Evolutionary conservation across 2,113 vertebrate species (phyloP).

Genomic region (Saguinus midas): DNA sequence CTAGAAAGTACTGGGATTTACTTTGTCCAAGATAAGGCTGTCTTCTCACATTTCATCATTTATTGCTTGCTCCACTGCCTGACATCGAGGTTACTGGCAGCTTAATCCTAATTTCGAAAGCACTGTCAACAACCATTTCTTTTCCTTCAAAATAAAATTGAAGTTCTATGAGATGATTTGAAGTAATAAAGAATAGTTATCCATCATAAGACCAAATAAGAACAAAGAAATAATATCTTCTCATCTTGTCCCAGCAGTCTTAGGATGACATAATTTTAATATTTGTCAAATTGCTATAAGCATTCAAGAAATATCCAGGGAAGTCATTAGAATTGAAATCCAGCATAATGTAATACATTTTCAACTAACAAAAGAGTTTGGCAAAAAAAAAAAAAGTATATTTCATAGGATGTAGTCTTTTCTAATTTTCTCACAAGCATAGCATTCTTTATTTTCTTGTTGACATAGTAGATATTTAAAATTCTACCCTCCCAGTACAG

Average conservation of each 20-base stretch:
- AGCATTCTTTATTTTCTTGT: conserved; percentile 3
- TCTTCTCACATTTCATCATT: conserved; percentile 73
- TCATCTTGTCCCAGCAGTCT: background rate
- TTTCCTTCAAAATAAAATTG: conserved; percentile 72
- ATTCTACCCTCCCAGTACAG: background rate
- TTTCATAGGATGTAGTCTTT: background rate
- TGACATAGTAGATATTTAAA: background rate
- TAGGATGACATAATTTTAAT: background rate
- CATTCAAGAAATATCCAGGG: conserved; percentile 2
- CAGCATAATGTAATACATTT: background rate
- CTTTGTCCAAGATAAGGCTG: conserved; percentile 49
- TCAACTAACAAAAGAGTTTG: background rate
- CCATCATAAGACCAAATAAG: background rate
- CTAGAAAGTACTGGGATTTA: background rate
- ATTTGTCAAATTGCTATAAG: background rate
- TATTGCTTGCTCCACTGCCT: conserved; percentile 68
- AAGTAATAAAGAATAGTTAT: conserved; percentile 53
- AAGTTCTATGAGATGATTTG: conserved; percentile 28
- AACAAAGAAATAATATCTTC: background rate
- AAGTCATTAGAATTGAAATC: background rate
- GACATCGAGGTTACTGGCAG: conserved; percentile 64
- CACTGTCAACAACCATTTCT: conserved; percentile 71
- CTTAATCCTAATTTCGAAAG: conserved; percentile 79
- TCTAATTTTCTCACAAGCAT: background rate
- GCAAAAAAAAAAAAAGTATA: background rate